phyloP scores from a whole-genome alignment of 2,888 invertebrate species.

The Eretmocerus hayati region DNA sequence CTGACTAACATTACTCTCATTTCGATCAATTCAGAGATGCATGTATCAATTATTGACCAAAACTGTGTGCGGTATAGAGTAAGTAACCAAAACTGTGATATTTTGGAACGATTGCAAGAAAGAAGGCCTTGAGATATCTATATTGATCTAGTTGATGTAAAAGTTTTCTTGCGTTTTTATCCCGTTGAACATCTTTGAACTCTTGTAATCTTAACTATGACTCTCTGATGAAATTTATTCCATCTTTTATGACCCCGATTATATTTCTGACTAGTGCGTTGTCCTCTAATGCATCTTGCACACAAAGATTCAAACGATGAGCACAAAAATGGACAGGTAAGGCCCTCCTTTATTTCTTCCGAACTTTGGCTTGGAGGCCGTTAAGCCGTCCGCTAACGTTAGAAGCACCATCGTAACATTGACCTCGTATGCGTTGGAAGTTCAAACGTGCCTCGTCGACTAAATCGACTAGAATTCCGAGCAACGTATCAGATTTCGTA shows the following conservation, averaged over 20 bases:
- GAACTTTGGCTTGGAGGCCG: constrained; percentile 12
- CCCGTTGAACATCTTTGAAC: neutral
- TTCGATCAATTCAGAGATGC: too few species aligned
- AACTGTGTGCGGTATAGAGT: too few species aligned
- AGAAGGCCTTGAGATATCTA: neutral
- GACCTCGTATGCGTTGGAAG: constrained; percentile 13
- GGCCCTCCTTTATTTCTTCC: neutral
- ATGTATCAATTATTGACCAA: too few species aligned
- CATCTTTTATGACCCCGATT: neutral
- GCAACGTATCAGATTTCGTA: constrained; percentile 8
- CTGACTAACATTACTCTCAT: too few species aligned
- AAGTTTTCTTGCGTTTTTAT: neutral
- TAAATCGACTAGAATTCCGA: constrained; percentile 4
- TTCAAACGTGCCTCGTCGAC: constrained; percentile 1
- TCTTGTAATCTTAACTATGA: neutral
- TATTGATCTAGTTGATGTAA: neutral
- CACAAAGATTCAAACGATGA: neutral
- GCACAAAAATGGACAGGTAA: neutral
- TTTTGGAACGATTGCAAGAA: neutral
- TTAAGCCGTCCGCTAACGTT: constrained; percentile 19
- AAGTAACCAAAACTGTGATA: neutral
- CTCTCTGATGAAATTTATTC: neutral
- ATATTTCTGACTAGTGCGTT: neutral
- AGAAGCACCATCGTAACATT: constrained; percentile 21
- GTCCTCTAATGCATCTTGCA: neutral